Conservation (phyloP, 2,888 invertebrate species). For the Nipponacmea schrenckii region DNA sequence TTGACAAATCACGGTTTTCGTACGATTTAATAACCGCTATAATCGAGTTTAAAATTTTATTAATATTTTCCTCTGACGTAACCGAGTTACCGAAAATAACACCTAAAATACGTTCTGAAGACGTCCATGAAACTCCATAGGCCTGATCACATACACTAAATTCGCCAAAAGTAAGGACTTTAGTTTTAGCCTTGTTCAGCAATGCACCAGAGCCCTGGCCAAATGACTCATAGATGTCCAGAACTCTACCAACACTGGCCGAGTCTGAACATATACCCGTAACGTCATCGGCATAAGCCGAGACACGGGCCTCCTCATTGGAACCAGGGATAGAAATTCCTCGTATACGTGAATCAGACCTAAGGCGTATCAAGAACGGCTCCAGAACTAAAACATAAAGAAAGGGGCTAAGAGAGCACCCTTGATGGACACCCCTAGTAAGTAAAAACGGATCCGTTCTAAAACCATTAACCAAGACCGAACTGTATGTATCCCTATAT, state of each 20-base stretch:
- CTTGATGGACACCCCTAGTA: neutral
- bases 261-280: constrained; percentile 13
- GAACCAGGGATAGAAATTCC: constrained; percentile 10
- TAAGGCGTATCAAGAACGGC: constrained; percentile 13
- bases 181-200: neutral
- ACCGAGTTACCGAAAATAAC: neutral
- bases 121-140: neutral
- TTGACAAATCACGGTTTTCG: neutral
- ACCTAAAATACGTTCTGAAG: neutral
- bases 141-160: neutral
- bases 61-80: neutral
- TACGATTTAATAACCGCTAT: neutral
- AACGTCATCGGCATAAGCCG: constrained; percentile 24
- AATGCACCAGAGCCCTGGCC: neutral
- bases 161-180: neutral
- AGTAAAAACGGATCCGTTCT: neutral
- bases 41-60: neutral
- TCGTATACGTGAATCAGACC: neutral
- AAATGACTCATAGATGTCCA: constrained; percentile 7
- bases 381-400: constrained; percentile 17
- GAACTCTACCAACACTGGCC: constrained; percentile 11
- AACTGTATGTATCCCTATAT: neutral
- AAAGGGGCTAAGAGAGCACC: constrained; percentile 15
- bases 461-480: neutral
- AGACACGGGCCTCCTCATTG: neutral